phyloP scores from a whole-genome alignment of 2,888 invertebrate genomes.

The Pherbina coryleti region DNA sequence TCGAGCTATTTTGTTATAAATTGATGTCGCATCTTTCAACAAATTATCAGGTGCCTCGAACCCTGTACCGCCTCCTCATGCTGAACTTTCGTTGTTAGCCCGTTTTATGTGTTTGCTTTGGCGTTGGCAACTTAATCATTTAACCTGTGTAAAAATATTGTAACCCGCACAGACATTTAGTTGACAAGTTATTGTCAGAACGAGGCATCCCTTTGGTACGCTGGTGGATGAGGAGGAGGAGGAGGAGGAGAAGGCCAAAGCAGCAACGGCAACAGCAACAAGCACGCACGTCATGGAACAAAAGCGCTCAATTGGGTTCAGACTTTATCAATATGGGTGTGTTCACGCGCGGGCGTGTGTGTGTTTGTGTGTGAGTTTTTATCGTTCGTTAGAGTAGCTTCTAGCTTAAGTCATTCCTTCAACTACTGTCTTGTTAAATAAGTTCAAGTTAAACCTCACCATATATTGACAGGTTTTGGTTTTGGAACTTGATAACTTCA shows the following conservation, averaged over 20 bases:
- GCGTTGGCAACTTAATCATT: conserved; percentile 33
- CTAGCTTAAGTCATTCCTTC: not conserved
- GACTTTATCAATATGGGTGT: not conserved
- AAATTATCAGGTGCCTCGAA: conserved; percentile 28
- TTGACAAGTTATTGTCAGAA: conserved; percentile 27
- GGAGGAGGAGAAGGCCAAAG: not conserved
- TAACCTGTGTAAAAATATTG: conserved; percentile 22
- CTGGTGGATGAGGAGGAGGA: not conserved
- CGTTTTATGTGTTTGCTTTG: not conserved
- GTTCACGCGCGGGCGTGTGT: no score
- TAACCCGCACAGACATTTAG: conserved; percentile 25
- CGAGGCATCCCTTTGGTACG: not conserved
- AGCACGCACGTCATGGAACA: not conserved
- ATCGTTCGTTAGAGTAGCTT: not conserved
- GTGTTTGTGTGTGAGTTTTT: not conserved
- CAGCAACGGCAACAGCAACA: not conserved
- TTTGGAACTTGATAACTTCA: conserved; percentile 19
- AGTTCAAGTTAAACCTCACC: not conserved
- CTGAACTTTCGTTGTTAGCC: not conserved
- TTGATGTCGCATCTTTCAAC: conserved; percentile 21
- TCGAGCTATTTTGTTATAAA: conserved; percentile 6
- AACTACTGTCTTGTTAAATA: conserved; percentile 2
- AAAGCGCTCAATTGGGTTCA: not conserved
- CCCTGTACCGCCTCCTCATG: not conserved
- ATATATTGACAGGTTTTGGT: not conserved